Evolutionary conservation across 1,140 invertebrate species (phyloP), one percentile per base, ranked within the genome.

Genomic region (Eueides isabella): DNA sequence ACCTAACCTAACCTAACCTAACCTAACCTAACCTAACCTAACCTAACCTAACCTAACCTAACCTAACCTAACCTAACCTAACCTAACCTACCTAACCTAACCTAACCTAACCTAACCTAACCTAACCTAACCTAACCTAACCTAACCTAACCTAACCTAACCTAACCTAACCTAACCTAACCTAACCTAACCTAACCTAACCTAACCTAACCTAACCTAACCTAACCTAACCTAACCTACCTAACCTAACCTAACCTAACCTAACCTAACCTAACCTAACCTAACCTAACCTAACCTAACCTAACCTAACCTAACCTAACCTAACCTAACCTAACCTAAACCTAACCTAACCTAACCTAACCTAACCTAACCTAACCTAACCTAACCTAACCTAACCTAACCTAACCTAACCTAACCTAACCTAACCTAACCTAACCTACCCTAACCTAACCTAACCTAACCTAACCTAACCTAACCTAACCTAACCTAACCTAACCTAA

Each of bases 1-100:
- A 85, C 77, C 82, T 80, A 84, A 85, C 80, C 80, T 75, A 87
- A 86, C 81, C 80, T 77, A 81, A 86, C 80, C 82, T 81, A 81
- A 81, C 61, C 55, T 62, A 33, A 33, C 31, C 31, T 33, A 33
- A 33, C 68, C 68, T 71, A 71, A 71, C 68, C 68, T 71, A 71
- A 71, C 69, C 69, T 71, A 71, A 71, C 69, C 68, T 71, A 71
- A 71, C 68, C 68, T 71, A 71, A 61, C 48, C 68, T 70, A 70
- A 70, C 68, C 68, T 70, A 70, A 70, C 68, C 48, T 61, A 61
- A 61, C n/a, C n/a, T n/a, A n/a, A n/a, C n/a, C n/a, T n/a, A n/a
- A n/a, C n/a, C n/a, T n/a, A n/a, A n/a, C n/a, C n/a, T n/a, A n/a
- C n/a, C n/a, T n/a, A n/a, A n/a, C n/a, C n/a, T n/a, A n/a, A n/a